Evolutionary conservation across 2,888 invertebrate species (phyloP), one percentile per base, ranked within the genome.

Genomic region (Oxystoma pomonae): DNA sequence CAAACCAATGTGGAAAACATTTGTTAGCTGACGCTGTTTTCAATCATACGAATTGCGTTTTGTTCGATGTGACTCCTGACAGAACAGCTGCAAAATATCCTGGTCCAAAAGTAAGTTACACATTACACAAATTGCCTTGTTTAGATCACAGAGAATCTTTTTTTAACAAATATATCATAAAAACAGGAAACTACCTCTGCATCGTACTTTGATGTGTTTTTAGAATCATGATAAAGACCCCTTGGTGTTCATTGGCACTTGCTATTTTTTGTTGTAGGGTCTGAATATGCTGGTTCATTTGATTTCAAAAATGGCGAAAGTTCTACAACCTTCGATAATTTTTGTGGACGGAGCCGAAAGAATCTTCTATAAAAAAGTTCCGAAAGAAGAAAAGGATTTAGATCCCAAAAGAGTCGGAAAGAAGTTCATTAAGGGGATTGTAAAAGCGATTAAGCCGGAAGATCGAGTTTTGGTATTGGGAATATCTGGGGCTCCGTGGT

Each of bases 31-130:
- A 91, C 71, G 90, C 90, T 0, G 82, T 94, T 21, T 92, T 91
- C 68, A 86, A 86, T 1, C 91, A 91, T 79, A 85, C 89, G 1
- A 87, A 88, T 58, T 87, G 92, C 2, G 86, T 90, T 53, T 77
- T 93, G 16, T 89, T 94, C 74, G 92, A 94, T 73, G 78, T 94
- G 16, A 88, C 90, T 0, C 88, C 92, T 0, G 79, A 84, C 55
- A 86, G 87, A 68, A 81, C 91, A 3, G 86, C 83, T 16, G 85
- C 87, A 57, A 88, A 90, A 78, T 92, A 90, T 76, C 83, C 84
- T 1, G 88, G 88, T 0, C 85, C 86, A 68, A 87, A 87, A 61
- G 77, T 74, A 65, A 62, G 50, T 35, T 58, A n/a, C n/a, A n/a
- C n/a, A n/a, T n/a, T n/a, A n/a, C n/a, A n/a, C n/a, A n/a, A n/a